Evolutionary conservation across 2,797 vertebrate species (phyloP).

Genomic region (Falco berigora): DNA sequence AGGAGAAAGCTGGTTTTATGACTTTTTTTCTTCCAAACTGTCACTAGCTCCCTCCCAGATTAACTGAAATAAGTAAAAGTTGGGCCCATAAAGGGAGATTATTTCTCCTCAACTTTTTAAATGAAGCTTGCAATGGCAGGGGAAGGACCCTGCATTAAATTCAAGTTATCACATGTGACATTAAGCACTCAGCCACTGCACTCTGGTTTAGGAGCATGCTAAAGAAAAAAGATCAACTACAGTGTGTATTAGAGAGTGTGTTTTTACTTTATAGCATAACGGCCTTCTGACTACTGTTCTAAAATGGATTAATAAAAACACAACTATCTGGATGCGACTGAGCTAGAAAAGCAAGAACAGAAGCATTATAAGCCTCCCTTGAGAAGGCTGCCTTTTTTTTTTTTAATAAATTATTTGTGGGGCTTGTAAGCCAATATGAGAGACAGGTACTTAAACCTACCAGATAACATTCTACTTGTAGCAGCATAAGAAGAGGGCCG

Average conservation of each 20-base stretch:
- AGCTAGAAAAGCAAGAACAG: background rate
- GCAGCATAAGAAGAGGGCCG: background rate
- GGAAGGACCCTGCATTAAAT: background rate
- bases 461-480: background rate
- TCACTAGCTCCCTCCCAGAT: background rate
- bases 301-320: background rate
- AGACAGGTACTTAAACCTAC: background rate
- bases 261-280: background rate
- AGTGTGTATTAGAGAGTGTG: background rate
- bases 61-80: background rate
- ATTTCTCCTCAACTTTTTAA: background rate
- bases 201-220: background rate
- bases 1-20: background rate
- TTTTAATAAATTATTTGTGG: background rate
- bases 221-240: background rate
- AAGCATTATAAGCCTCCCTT: background rate
- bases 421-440: background rate
- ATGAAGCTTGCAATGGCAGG: background rate
- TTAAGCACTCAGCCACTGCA: background rate
- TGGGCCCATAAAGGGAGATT: background rate
- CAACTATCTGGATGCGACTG: background rate
- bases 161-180: background rate
- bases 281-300: background rate
- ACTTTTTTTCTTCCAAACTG: background rate
- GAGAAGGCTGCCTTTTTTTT: background rate